Conservation (phyloP, 2,888 invertebrate species). For the Piscicola geometra region DNA sequence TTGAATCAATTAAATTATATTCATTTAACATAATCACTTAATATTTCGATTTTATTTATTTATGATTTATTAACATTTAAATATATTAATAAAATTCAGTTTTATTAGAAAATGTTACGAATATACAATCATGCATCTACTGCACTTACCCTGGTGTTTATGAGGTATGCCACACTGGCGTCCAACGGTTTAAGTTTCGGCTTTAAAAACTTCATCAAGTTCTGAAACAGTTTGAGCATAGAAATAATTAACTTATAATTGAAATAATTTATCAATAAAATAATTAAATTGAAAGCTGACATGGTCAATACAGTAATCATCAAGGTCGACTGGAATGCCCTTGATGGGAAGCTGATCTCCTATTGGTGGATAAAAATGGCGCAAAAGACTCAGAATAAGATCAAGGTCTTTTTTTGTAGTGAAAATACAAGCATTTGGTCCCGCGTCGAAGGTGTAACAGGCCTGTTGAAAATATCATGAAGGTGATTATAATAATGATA, state of each 20-base stretch:
- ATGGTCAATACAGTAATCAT: neutral
- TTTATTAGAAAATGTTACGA: too few relatives aligned
- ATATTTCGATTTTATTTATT: too few relatives aligned
- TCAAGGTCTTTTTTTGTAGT: slow-evolving; percentile 71
- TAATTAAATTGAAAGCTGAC: neutral
- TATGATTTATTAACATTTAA: too few relatives aligned
- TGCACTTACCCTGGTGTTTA: neutral
- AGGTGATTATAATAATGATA: neutral
- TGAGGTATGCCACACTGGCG: neutral
- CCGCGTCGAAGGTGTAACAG: slow-evolving; percentile 97
- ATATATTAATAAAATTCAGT: too few relatives aligned
- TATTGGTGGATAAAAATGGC: slow-evolving; percentile 66
- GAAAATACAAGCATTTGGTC: slow-evolving; percentile 89
- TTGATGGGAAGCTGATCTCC: slow-evolving; percentile 13
- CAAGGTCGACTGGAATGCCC: neutral
- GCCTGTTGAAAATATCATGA: slow-evolving; percentile 58
- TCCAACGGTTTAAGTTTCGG: neutral
- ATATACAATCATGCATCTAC: too few relatives aligned
- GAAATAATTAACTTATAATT: too few relatives aligned
- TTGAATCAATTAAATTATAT: too few relatives aligned
- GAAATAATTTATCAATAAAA: too few relatives aligned
- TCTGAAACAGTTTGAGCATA: too few relatives aligned
- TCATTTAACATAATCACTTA: too few relatives aligned
- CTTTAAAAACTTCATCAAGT: neutral
- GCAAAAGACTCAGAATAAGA: slow-evolving; percentile 66